Base-by-base conservation (phyloP, 2,113 vertebrate genomes). In the Seriola quinqueradiata region DNA sequence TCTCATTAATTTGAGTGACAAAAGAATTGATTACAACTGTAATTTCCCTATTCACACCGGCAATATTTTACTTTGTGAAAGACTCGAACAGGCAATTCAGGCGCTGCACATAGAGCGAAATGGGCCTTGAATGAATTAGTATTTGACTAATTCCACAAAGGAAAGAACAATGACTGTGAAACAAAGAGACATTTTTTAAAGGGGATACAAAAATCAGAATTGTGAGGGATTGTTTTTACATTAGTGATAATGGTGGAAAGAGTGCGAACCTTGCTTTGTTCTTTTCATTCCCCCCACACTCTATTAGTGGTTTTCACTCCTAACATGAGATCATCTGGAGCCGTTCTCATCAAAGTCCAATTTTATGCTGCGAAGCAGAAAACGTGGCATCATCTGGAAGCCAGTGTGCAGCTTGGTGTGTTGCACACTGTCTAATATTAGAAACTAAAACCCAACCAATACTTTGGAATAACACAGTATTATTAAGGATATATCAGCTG, bases 1-100 rank as follows among this genome's bases (percentile, higher is more conserved):
- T 75, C 72, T 68, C 74, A 81, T 89, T 89, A 42, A 88, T 90
- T 72, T 70, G 44, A 59, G 19, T 50, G 71, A 87, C 82, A 91
- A 83, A 90, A 73, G 66, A 84, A 89, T 84, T 77, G 72, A 88
- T 88, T 72, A 58, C 73, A 36, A 19, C 71, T 71, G 65, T 85
- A 89, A 79, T 88, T 85, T 87, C 50, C 60, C 32, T 21, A 8
- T 82, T 83, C 70, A 74, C 32, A n/a, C 61, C 60, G 14, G 32
- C 79, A 69, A 71, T 87, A 78, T 83, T 87, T 89, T 28, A 77
- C 74, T 75, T 25, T 38, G 75, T 57, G 12, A 38, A 58, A 44
- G 79, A 59, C 71, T 78, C 40, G 46, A 71, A 73, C 46, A 23
- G 48, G 57, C 72, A 74, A 79, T 83, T 75, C 25, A 68, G 58